Evolutionary conservation across 2,113 vertebrate genomes (phyloP), one percentile per base, ranked within the genome.

Genomic region (Neotoma lepida): DNA sequence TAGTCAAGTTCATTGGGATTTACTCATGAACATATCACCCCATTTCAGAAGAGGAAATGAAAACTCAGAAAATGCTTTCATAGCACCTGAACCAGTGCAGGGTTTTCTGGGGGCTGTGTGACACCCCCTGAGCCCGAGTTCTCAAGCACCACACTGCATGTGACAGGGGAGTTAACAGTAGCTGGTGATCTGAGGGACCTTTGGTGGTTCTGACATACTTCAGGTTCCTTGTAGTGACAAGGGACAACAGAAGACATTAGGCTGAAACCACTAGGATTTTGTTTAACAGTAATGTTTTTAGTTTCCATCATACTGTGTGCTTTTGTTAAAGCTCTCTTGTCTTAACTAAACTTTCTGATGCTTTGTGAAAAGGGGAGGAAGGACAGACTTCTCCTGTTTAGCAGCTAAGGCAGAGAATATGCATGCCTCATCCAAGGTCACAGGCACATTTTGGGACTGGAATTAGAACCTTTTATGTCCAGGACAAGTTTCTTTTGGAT

Each of bases 1-100:
- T 18, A 86, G 76, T 74, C 4, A 15, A 39, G 26, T 84, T 35
- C 92, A 44, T 68, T 74, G 10, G 41, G 12, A 91, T 88, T 96
- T 94, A 6, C 6, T 49, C 54, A 73, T 70, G 49, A 91, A 64
- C 61, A 8, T 28, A 41, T 68, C 46, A 30, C 1, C 33, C 20
- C 20, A 26, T 91, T 96, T 97, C 58, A 96, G 66, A 54, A 86
- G 41, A 96, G 81, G 41, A 93, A 64, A 84, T 9, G 8, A 22
- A 94, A 95, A 39, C 20, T 89, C 82, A 96, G 73, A 46, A 92
- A 71, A n/a, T 76, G 68, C 77, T 13, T 90, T 63, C 24, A 26
- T 1, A 61, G 24, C 49, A 46, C 12, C 17, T 82, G 33, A 88
- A 20, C 44, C 77, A 35, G 54, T 39, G 3, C 17, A 64, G 54